Percentiles rank a stretch among this genome's conserved stretches.
These are phyloP conservation scores for Heliopora coerulea DNA, from an alignment of 92 coral and sea anemone genomes.

Conservation along the genomic window DNA sequence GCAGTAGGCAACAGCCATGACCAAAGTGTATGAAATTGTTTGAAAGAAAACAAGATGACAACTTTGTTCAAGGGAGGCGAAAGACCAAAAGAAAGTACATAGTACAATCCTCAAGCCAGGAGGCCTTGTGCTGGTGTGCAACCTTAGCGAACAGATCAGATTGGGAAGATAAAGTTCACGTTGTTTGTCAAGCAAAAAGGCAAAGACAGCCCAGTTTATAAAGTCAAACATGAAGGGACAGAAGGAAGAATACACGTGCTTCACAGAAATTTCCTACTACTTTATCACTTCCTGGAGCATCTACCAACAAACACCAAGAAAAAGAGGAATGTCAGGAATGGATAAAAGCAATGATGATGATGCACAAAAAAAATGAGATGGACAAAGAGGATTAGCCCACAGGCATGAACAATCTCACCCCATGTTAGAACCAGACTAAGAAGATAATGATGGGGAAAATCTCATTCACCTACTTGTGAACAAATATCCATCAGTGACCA, in stretches of 20 bases:
- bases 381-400: slow-evolving; percentile 11
- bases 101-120: background rate
- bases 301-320: slow-evolving; percentile 20
- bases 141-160: background rate
- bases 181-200: background rate
- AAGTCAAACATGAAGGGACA: background rate
- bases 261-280: slow-evolving; percentile 4
- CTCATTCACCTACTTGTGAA: background rate
- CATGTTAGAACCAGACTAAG: slow-evolving; percentile 7
- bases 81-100: slow-evolving; percentile 15
- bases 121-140: background rate
- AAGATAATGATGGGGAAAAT: too few species aligned
- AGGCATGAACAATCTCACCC: slow-evolving; percentile 17
- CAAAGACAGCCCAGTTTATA: background rate
- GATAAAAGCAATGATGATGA: slow-evolving; percentile 15
- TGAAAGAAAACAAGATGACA: slow-evolving; percentile 12
- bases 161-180: background rate
- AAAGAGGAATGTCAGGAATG: slow-evolving; percentile 1
- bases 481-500: background rate
- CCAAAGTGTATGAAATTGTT: slow-evolving; percentile 31
- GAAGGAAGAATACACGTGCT: slow-evolving; percentile 7
- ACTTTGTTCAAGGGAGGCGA: slow-evolving; percentile 11
- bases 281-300: slow-evolving; percentile 1
- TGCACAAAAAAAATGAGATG: slow-evolving; percentile 15
- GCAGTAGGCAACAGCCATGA: slow-evolving; percentile 50